A percentile compares a stretch with the other conserved stretches of the same genome.
These are phyloP conservation scores for Lutraria lutraria DNA, from an alignment of 2,888 invertebrate genomes.

Conservation along the genomic window DNA sequence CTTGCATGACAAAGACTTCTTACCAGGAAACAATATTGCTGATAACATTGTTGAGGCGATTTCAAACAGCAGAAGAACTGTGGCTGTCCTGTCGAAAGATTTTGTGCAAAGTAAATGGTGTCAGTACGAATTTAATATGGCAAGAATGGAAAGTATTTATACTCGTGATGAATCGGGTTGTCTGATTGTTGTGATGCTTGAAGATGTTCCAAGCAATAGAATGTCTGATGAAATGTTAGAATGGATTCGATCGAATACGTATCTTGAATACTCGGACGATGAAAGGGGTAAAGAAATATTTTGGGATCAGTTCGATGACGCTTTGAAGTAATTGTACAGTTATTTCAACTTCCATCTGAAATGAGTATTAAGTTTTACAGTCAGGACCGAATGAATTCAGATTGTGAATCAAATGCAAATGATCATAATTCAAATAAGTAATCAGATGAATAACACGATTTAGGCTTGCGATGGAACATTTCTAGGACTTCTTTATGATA, in stretches of 20 bases:
- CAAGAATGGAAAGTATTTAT: constrained; percentile 70
- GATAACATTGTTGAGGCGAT: constrained; percentile 73
- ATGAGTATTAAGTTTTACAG: too few relatives aligned
- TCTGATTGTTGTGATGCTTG: constrained; percentile 31
- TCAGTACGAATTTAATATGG: constrained; percentile 75
- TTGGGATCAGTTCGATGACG: constrained; percentile 36
- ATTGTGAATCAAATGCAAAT: too few relatives aligned
- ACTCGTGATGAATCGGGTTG: constrained; percentile 31
- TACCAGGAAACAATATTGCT: constrained; percentile 69
- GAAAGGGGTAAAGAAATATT: constrained; percentile 30
- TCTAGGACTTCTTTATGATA: too few relatives aligned
- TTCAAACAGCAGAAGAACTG: constrained; percentile 69
- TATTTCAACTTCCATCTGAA: too few relatives aligned
- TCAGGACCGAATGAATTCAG: too few relatives aligned
- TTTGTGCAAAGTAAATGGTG: constrained; percentile 74
- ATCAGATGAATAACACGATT: too few relatives aligned
- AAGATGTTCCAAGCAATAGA: constrained; percentile 21
- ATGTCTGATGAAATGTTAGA: constrained; percentile 49
- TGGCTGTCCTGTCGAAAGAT: constrained; percentile 67
- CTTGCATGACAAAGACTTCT: constrained; percentile 72
- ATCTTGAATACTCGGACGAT: constrained; percentile 43
- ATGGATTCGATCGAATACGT: constrained; percentile 43
- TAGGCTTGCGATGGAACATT: too few relatives aligned
- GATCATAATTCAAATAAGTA: too few relatives aligned
- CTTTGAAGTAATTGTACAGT: background rate